phyloP scores from a whole-genome alignment of 2,113 vertebrate species.

The Irena cyanogastra region DNA sequence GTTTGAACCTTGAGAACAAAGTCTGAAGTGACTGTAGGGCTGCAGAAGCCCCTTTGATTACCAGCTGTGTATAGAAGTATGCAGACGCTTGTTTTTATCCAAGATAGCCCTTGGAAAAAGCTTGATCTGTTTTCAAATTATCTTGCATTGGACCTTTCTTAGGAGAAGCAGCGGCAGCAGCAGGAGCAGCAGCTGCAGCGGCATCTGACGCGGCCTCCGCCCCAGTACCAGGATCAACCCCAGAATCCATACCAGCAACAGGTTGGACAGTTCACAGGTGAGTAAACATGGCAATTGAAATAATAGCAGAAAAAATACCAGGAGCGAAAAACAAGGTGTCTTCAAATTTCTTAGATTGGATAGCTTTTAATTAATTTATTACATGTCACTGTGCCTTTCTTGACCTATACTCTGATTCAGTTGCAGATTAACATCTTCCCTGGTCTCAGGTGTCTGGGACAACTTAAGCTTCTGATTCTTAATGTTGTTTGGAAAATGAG shows the following conservation, averaged over 20 bases:
- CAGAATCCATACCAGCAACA: constrained; percentile 86
- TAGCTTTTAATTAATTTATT: constrained; percentile 7
- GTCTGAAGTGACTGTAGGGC: not conserved
- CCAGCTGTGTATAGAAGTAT: not conserved
- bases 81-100: not conserved
- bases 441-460: not conserved
- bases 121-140: not conserved
- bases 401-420: not conserved
- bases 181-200: constrained; percentile 92
- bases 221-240: constrained; percentile 92
- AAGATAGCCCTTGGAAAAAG: not conserved
- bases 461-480: not conserved
- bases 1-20: not conserved
- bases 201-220: constrained; percentile 90
- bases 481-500: not conserved
- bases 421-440: not conserved
- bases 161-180: constrained; percentile 91
- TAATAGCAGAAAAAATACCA: not conserved
- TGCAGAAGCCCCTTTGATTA: not conserved
- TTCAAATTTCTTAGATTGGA: not conserved
- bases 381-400: not conserved
- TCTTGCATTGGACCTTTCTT: not conserved
- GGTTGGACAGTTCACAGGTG: constrained; percentile 87
- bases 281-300: not conserved
- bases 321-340: not conserved